These are phyloP conservation scores for Drosophila fungiperda DNA, from an alignment of 2,888 invertebrate species.

Conservation along the genomic window DNA sequence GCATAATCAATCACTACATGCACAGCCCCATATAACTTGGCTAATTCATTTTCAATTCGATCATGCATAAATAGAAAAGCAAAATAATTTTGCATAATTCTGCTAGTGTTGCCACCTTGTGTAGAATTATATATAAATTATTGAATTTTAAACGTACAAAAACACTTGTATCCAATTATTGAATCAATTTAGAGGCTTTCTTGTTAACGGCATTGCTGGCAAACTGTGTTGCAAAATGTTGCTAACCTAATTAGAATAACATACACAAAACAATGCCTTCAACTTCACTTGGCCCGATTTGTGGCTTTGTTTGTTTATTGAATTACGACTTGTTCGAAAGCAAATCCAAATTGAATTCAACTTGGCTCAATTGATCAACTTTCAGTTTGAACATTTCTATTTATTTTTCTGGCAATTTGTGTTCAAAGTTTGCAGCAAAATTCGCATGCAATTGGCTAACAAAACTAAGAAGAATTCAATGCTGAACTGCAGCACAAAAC, in stretches of 20 bases:
- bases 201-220: background rate
- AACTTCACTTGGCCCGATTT: background rate
- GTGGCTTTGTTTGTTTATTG: background rate
- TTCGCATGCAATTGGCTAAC: background rate
- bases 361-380: constrained; percentile 5
- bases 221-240: background rate
- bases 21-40: too few relatives aligned
- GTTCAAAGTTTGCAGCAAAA: background rate
- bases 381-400: background rate
- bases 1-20: background rate
- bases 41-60: background rate
- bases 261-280: background rate
- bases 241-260: constrained; percentile 2
- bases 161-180: background rate
- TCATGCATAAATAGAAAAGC: background rate
- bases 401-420: background rate
- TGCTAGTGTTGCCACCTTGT: too few relatives aligned
- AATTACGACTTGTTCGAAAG: background rate
- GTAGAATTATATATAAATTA: too few relatives aligned
- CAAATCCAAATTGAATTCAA: background rate
- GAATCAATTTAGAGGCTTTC: too few relatives aligned
- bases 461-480: background rate
- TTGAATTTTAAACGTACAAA: too few relatives aligned
- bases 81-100: too few relatives aligned
- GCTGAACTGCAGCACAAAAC: background rate